Evolutionary conservation across 2,888 invertebrate species (phyloP), one percentile per base, ranked within the genome.

Genomic region (Melinopterus prodromus): DNA sequence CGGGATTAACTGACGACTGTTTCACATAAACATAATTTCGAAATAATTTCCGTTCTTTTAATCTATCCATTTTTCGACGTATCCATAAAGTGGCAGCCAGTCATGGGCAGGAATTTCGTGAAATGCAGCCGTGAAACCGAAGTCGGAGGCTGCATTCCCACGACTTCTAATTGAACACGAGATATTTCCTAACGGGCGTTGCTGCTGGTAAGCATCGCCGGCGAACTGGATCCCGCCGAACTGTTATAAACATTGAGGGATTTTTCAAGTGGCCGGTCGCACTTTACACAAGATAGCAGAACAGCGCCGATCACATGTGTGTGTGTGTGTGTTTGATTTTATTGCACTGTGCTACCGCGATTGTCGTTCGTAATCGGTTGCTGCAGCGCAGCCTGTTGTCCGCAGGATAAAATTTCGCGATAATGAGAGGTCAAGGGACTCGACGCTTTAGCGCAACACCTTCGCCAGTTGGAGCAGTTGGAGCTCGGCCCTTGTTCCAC

Each of bases 161-260:
- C 74, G 74, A 37, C 74, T 16, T 74, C 74, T 74, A 74, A 74
- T 74, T 74, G 74, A 74, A 74, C 74, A 74, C 74, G 74, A 74
- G 74, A 37, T 35, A 74, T 74, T 74, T 74, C 74, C 74, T 74
- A 74, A 74, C 74, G 74, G 74, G 35, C 74, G 16, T 37, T 74
- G 15, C 74, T 35, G 74, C 74, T 37, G 36, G 74, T 74, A n/a
- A 36, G n/a, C 35, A 74, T n/a, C 74, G 9, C 9, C 16, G 7
- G 71, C 71, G 71, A 74, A 35, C 74, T 35, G 74, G 37, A 36
- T 74, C 74, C 37, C 74, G 37, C 35, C 74, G 37, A 74, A 74
- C 74, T 36, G 74, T 74, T 74, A 74, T 74, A 74, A 74, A 74
- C 36, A 36, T 74, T 35, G 36, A 35, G 74, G n/a, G 74, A 36